phyloP scores from a whole-genome alignment of 2,888 invertebrate species.

The Andrena minutula region DNA sequence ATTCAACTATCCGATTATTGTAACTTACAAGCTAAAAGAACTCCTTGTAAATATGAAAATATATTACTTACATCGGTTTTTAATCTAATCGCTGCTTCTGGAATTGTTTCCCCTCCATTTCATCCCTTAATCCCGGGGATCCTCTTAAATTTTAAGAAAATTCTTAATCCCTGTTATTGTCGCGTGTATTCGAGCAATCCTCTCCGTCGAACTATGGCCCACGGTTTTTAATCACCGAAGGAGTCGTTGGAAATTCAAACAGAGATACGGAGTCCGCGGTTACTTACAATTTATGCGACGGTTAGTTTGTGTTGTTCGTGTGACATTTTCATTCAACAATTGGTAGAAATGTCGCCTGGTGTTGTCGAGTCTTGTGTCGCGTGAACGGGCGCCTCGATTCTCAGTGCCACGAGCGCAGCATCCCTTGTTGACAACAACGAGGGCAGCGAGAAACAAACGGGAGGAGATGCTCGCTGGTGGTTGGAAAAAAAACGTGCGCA shows the following conservation, averaged over 20 bases:
- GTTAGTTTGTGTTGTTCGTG: too few species aligned
- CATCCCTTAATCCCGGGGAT: slow-evolving; percentile 7
- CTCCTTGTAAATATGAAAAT: slow-evolving; percentile 75
- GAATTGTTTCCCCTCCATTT: slow-evolving; percentile 44
- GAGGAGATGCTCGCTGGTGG: slow-evolving; percentile 18
- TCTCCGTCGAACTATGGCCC: too few species aligned
- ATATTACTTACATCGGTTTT: slow-evolving; percentile 75
- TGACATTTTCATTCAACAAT: too few species aligned
- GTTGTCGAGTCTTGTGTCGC: too few species aligned
- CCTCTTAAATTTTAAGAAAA: not conserved
- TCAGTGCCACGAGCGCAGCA: not conserved
- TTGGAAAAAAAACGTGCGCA: slow-evolving; percentile 55
- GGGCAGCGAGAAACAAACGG: not conserved
- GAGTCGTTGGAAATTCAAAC: too few species aligned
- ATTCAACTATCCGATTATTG: slow-evolving; percentile 65
- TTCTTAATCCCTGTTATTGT: not conserved
- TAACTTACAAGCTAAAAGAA: slow-evolving; percentile 66
- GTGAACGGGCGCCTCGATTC: not conserved
- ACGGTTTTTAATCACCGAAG: too few species aligned
- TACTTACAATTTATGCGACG: too few species aligned
- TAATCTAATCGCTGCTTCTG: slow-evolving; percentile 66
- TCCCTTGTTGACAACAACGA: not conserved
- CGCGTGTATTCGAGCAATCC: not conserved
- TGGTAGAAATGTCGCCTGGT: too few species aligned
- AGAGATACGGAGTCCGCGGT: too few species aligned